Base-by-base conservation (phyloP, 2,113 vertebrate species). In the Bufo bufo region DNA sequence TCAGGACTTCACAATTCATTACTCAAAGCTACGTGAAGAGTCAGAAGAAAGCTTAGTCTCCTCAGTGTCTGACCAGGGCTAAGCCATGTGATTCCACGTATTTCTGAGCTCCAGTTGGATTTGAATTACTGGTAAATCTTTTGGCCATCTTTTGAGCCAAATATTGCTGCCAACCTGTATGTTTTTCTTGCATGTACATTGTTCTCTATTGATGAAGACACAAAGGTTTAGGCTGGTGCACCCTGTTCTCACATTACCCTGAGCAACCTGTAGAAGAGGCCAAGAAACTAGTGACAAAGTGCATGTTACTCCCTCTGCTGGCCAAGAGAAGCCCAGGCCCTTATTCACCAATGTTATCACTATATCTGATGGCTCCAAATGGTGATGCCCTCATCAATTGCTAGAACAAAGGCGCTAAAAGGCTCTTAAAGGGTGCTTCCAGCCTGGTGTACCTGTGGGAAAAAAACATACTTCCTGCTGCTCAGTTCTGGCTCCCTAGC, bases 291-390 rank as follows among this genome's bases (percentile, higher is more conserved):
- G 4, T 4, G 4, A 56, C 9, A 11, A 4, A 77, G 4, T 54
- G 72, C 20, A 47, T 45, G 43, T 5, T 20, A 50, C 85, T 65
- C 77, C 85, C 77, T 65, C 85, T 87, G 47, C 61, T 87, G 85
- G 85, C 11, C 23, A 66, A 47, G 10, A 43, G 14, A 61, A 45
- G 23, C 45, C 45, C 12, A 45, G 11, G 10, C n/a, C 11, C 8
- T n/a, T n/a, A n/a, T 65, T 66, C 65, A 23, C 23, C 33, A 14
- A 43, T 33, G 43, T 13, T 71, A 23, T 13, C n/a, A 71, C 7
- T 23, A 69, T 14, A 66, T 54, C 52, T 54, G 52, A 54, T 54
- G 52, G 52, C 6, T 11, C 2, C 52, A 54, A 11, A 11, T 54
- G 52, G 1, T 54, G 52, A 7, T 11, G 10, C 52, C 61, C 7